phyloP scores from a whole-genome alignment of 1,140 invertebrate species.

The Sitobion miscanthi region DNA sequence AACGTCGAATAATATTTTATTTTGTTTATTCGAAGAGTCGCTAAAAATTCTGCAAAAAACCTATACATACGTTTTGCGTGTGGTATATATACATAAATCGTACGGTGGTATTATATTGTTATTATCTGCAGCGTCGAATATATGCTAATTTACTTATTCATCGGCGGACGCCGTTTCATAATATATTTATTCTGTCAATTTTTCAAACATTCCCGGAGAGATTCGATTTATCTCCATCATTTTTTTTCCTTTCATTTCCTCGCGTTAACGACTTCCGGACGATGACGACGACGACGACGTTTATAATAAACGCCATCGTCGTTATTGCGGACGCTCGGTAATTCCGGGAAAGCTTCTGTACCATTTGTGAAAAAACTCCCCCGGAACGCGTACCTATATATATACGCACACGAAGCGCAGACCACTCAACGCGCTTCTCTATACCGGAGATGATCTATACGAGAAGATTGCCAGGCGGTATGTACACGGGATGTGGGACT shows the following conservation, averaged over 20 bases:
- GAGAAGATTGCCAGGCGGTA: neutral
- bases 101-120: neutral
- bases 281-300: neutral
- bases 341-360: neutral
- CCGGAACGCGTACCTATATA: neutral
- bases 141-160: slow-evolving; percentile 23
- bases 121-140: neutral
- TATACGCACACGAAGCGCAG: neutral
- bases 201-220: neutral
- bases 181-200: neutral
- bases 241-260: slow-evolving; percentile 20
- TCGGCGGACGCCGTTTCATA: neutral
- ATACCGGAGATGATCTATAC: neutral
- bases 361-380: neutral
- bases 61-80: neutral
- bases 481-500: neutral
- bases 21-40: neutral
- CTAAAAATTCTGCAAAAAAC: neutral
- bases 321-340: neutral
- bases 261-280: slow-evolving; percentile 29
- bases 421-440: neutral
- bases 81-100: neutral
- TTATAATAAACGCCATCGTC: slow-evolving; percentile 10
- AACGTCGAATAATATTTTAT: neutral
- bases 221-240: slow-evolving; percentile 23